Base-by-base conservation (phyloP, 2,888 invertebrate genomes). In the Drosophila multiciliata region DNA sequence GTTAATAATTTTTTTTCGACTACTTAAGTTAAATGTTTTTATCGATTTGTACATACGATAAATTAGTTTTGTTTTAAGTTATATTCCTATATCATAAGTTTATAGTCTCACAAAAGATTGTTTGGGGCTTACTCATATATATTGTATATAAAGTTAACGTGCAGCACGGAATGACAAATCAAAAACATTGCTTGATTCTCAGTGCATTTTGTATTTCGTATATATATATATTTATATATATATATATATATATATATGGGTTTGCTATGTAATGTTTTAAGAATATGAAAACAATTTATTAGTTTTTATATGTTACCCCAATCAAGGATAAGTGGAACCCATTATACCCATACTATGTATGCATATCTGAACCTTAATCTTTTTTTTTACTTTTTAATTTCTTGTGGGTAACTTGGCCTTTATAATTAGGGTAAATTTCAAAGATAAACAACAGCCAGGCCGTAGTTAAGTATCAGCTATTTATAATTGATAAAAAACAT, bases 81-180 rank as follows among this genome's bases (percentile, higher is more conserved):
- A 69, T 71, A 83, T 66, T 65, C 81, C 89, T 86, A 80, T 36
- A 72, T 73, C 67, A 88, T 73, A 83, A 36, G 67, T 80, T 86
- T 76, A 87, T 84, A 83, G 89, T 83, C 83, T 89, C 89, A 89
- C 87, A 89, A 84, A 87, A 84, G 85, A 87, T 84, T 84, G 85
- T 84, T 78, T 75, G 62, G 84, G 85, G 75, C 83, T 79, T 85
- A 71, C 49, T 60, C 38, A 60, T 59, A 57, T 62, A 68, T 63
- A 52, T 71, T 55, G 38, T 53, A 72, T 72, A 71, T 71, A 76
- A 80, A 53, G 67, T 71, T 65, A 26, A 62, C 38, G 76, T 78
- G 81, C 78, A 66, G 76, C 76, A 80, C 70, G 58, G 76, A 76
- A 76, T 70, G 45, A 80, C 67, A 62, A 71, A 80, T 76, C 53